Evolutionary conservation across 2,797 vertebrate species (phyloP).

Genomic region (Aulostomus chinensis): DNA sequence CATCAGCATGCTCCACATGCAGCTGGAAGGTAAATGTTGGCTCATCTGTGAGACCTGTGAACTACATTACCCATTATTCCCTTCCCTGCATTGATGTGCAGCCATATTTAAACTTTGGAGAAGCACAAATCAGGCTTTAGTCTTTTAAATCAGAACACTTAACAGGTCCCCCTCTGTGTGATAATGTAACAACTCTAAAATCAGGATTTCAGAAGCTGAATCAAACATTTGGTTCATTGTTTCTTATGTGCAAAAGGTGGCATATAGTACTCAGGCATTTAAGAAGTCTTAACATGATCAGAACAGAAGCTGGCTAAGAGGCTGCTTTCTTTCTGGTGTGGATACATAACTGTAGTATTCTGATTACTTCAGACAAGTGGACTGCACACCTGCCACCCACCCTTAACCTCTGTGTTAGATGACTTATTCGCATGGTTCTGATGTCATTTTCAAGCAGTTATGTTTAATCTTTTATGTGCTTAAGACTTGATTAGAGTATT

Average conservation of each 20-base stretch:
- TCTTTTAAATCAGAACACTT: conserved; percentile 3
- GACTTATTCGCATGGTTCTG: neutral
- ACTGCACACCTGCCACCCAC: no score
- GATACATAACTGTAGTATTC: no score
- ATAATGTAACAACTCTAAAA: conserved; percentile 10
- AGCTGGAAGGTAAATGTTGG: no score
- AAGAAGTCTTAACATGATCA: conserved; percentile 3
- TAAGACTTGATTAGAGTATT: no score
- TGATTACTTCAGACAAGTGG: no score
- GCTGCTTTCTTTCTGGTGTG: no score
- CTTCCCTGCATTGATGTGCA: neutral
- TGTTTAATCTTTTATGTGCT: no score
- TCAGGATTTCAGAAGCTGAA: conserved; percentile 10
- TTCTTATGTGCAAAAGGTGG: neutral
- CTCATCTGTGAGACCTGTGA: no score
- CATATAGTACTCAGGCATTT: neutral
- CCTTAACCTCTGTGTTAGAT: no score
- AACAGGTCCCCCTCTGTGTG: conserved; percentile 1
- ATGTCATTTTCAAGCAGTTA: neutral
- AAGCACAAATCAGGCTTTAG: neutral
- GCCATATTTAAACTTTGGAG: neutral
- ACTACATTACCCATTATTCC: no score
- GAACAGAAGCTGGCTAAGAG: neutral
- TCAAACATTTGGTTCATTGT: conserved; percentile 1
- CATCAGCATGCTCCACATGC: neutral